Evolutionary conservation across 2,797 vertebrate species (phyloP).

Genomic region (Chelon auratus): DNA sequence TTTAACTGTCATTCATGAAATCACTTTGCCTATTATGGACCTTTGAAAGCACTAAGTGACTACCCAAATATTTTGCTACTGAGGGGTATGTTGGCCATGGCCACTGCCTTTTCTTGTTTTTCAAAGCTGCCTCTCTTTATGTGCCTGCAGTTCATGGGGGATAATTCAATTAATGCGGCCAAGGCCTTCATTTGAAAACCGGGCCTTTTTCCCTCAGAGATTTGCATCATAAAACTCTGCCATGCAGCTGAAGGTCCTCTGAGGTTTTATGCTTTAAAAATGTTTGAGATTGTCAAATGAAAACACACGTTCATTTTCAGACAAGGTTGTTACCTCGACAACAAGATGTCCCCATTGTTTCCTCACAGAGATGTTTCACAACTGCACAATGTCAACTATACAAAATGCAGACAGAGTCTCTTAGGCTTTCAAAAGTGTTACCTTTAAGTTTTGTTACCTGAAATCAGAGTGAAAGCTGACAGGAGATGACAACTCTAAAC

Average conservation of each 20-base stretch:
- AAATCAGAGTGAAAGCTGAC: conserved; percentile 3
- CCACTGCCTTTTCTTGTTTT: conserved; percentile 48
- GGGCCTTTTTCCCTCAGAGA: conserved; percentile 66
- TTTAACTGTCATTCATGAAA: conserved; percentile 7
- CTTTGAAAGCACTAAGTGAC: conserved; percentile 32
- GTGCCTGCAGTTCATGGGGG: conserved; percentile 48
- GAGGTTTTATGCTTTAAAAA: conserved; percentile 63
- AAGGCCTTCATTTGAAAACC: conserved; percentile 73
- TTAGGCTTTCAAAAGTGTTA: conserved; percentile 14
- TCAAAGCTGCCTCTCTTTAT: conserved; percentile 40
- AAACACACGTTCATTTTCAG: conserved; percentile 61
- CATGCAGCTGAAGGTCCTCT: conserved; percentile 58
- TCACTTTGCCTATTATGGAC: conserved; percentile 15
- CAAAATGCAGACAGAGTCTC: conserved; percentile 27
- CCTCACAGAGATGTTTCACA: conserved; percentile 39
- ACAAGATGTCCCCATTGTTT: conserved; percentile 34
- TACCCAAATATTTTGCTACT: conserved; percentile 27
- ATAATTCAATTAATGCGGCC: conserved; percentile 78
- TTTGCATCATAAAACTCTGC: conserved; percentile 82
- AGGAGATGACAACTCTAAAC: not conserved
- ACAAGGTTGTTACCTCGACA: conserved; percentile 60
- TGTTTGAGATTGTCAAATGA: conserved; percentile 45
- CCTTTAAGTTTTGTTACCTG: not conserved
- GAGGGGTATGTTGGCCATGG: conserved; percentile 29
- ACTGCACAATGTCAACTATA: conserved; percentile 29